Percentiles rank a stretch among this genome's conserved stretches.
Evolutionary conservation across 2,888 invertebrate species (phyloP).

Genomic region (Hipparchia sbordonii): DNA sequence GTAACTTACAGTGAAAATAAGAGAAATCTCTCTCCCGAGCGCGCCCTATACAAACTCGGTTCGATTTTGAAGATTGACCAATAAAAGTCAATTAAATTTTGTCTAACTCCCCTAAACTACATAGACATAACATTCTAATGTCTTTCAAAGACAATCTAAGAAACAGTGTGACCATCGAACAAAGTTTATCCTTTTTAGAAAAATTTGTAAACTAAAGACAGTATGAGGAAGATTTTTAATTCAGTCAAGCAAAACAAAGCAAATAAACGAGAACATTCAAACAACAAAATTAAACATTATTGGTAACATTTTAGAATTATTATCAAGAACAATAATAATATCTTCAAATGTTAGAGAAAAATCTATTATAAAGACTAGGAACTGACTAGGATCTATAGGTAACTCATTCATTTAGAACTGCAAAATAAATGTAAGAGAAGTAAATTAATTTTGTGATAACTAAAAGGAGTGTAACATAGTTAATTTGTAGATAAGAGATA

Average conservation of each 20-base stretch:
- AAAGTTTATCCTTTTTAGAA: too few species aligned
- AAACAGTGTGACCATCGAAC: background rate
- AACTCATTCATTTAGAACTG: background rate
- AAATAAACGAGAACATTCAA: background rate
- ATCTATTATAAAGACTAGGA: too few species aligned
- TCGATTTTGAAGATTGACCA: too few species aligned
- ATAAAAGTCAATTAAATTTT: too few species aligned
- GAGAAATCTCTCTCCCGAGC: too few species aligned
- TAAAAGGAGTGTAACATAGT: conserved; percentile 11
- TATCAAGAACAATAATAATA: background rate
- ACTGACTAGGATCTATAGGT: too few species aligned
- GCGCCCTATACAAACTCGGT: too few species aligned
- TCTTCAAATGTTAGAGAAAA: background rate
- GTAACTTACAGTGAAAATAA: background rate
- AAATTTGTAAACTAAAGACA: too few species aligned
- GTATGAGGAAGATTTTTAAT: background rate
- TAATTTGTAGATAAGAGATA: conserved; percentile 34
- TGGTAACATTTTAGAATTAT: background rate
- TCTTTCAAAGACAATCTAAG: too few species aligned
- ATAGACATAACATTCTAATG: too few species aligned
- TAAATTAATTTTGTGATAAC: background rate
- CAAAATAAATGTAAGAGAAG: background rate
- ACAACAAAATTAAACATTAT: background rate
- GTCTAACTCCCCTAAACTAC: too few species aligned
- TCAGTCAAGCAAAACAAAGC: background rate